Percentiles rank a stretch among this genome's conserved stretches.
These are phyloP conservation scores for Drosophila lini DNA, from an alignment of 1,140 invertebrate genomes.

Conservation along the genomic window DNA sequence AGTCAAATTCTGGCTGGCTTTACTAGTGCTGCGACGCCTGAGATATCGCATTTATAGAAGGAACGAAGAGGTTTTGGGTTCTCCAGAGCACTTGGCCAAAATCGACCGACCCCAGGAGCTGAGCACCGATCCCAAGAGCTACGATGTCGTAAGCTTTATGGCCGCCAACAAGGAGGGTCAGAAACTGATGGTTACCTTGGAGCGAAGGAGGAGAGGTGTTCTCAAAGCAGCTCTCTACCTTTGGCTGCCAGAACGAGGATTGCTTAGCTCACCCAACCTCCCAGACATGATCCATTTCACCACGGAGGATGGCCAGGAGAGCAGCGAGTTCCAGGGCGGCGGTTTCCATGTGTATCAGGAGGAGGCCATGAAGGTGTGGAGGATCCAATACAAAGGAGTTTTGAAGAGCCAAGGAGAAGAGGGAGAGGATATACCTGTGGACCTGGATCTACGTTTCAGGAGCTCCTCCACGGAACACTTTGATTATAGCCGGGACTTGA, in stretches of 20 bases:
- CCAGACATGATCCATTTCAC: constrained; percentile 81
- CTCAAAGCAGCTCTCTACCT: constrained; percentile 72
- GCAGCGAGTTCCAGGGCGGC: constrained; percentile 65
- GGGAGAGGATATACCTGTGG: constrained; percentile 28
- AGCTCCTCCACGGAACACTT: constrained; percentile 62
- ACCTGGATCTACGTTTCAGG: constrained; percentile 57
- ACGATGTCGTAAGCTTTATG: constrained; percentile 79
- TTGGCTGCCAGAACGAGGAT: constrained; percentile 56
- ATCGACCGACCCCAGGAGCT: constrained; percentile 67
- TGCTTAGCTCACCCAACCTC: constrained; percentile 60
- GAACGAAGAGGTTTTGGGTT: constrained; percentile 58
- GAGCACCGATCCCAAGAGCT: constrained; percentile 69
- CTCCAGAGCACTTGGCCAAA: constrained; percentile 46
- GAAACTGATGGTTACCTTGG: constrained; percentile 71
- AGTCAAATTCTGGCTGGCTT: constrained; percentile 65
- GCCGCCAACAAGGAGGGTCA: constrained; percentile 62
- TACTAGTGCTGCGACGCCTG: constrained; percentile 63
- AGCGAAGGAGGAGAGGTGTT: constrained; percentile 64
- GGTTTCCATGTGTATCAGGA: constrained; percentile 74
- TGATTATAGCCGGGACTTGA: constrained; percentile 74
- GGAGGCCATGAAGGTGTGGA: constrained; percentile 70
- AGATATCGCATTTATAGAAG: constrained; percentile 65
- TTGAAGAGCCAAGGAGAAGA: constrained; percentile 4
- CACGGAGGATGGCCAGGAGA: constrained; percentile 62
- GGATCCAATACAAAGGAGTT: constrained; percentile 58